Percentiles rank a stretch among this genome's conserved stretches.
These are phyloP conservation scores for Masnerella sp. DNA, from an alignment of 2,888 invertebrate species.

Conservation along the genomic window DNA sequence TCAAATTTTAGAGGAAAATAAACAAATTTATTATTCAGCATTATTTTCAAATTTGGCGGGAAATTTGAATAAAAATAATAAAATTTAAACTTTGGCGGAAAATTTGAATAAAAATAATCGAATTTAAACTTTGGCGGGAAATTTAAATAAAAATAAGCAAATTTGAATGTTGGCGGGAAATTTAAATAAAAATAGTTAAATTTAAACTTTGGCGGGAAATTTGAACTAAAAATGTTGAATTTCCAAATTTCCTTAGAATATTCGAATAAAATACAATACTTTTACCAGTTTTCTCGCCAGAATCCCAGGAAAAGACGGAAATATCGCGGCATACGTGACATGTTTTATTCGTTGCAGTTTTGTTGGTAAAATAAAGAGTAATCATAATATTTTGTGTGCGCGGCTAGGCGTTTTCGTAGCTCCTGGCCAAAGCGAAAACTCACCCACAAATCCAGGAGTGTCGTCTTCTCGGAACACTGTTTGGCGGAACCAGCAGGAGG, in stretches of 20 bases:
- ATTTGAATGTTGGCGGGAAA: neutral
- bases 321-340: too few species aligned
- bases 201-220: neutral
- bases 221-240: too few species aligned
- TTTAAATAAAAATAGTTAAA: neutral
- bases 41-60: neutral
- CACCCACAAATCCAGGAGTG: constrained; percentile 79
- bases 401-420: too few species aligned
- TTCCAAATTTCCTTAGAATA: too few species aligned
- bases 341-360: too few species aligned
- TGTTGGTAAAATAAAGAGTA: too few species aligned
- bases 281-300: too few species aligned
- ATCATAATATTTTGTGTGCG: too few species aligned
- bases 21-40: too few species aligned
- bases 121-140: neutral
- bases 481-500: constrained; percentile 78
- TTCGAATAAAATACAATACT: too few species aligned
- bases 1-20: too few species aligned
- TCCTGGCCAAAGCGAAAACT: constrained; percentile 16
- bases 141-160: neutral
- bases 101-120: neutral
- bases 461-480: constrained; percentile 81
- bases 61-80: neutral
- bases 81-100: neutral
- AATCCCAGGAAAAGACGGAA: too few species aligned